phyloP scores from a whole-genome alignment of 2,888 invertebrate species.

The Ctenicera cuprea region DNA sequence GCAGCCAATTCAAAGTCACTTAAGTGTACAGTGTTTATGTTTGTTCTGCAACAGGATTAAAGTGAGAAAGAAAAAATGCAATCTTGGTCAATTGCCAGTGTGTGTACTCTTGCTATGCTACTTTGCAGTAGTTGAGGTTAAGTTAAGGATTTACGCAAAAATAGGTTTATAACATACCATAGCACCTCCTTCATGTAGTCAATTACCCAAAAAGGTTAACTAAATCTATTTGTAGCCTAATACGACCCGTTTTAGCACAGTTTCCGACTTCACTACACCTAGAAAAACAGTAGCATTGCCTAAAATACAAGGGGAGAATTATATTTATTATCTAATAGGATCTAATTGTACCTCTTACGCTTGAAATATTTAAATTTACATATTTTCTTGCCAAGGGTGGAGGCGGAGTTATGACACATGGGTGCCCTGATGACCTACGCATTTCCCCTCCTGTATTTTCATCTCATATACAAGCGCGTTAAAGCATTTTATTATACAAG shows the following conservation, averaged over 20 bases:
- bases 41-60: too few species aligned
- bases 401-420: slow-evolving; percentile 42
- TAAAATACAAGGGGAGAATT: slow-evolving; percentile 8
- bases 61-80: too few species aligned
- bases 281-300: neutral
- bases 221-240: too few species aligned
- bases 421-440: slow-evolving; percentile 38
- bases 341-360: slow-evolving; percentile 22
- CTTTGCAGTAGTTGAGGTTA: too few species aligned
- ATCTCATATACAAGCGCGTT: slow-evolving; percentile 38
- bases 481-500: slow-evolving; percentile 40
- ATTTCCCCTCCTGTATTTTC: slow-evolving; percentile 40
- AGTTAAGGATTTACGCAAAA: too few species aligned
- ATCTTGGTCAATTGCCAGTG: too few species aligned
- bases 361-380: slow-evolving; percentile 36
- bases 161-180: too few species aligned
- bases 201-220: too few species aligned
- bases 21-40: too few species aligned
- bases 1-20: too few species aligned
- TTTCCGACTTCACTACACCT: slow-evolving; percentile 3
- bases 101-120: too few species aligned
- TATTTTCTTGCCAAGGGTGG: slow-evolving; percentile 31
- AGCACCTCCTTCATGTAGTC: too few species aligned
- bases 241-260: neutral
- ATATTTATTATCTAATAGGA: slow-evolving; percentile 31